A percentile compares a stretch with the other conserved stretches of the same genome.
Evolutionary conservation across 2,888 invertebrate species (phyloP).

Genomic region (Argyresthia goedartella): DNA sequence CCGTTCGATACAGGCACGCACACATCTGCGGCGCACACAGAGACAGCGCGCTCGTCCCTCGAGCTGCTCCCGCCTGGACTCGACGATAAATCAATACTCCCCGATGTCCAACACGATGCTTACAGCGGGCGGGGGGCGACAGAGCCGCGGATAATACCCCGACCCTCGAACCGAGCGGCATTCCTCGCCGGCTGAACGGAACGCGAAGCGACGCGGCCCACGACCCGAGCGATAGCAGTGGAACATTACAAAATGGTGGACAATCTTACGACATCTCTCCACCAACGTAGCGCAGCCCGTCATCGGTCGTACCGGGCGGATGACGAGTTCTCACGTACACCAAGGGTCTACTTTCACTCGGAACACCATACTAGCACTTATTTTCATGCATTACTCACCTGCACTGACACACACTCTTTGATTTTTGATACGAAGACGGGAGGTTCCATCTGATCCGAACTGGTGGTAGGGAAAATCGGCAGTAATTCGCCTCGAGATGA

Average conservation of each 20-base stretch:
- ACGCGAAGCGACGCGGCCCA: conserved; percentile 53
- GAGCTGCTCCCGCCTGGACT: conserved; percentile 62
- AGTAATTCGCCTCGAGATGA: conserved; percentile 71
- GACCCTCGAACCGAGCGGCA: conserved; percentile 57
- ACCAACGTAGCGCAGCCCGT: conserved; percentile 61
- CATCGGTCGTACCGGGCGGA: conserved; percentile 64
- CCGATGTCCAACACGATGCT: conserved; percentile 47
- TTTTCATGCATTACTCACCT: conserved; percentile 69
- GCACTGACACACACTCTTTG: conserved; percentile 73
- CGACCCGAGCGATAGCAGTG: conserved; percentile 63
- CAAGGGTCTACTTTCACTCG: conserved; percentile 67
- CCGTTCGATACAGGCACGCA: conserved; percentile 61
- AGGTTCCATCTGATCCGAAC: conserved; percentile 65
- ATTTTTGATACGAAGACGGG: conserved; percentile 74
- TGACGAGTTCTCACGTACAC: conserved; percentile 65
- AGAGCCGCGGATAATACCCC: conserved; percentile 59
- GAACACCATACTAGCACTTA: conserved; percentile 43
- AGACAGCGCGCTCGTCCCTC: conserved; percentile 31
- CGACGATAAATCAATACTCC: conserved; percentile 66
- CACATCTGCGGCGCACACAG: conserved; percentile 47
- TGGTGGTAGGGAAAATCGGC: conserved; percentile 72
- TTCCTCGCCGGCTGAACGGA: conserved; percentile 62
- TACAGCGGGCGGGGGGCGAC: conserved; percentile 39
- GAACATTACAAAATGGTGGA: conserved; percentile 71
- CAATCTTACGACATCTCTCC: conserved; percentile 73